Evolutionary conservation across 2,888 invertebrate genomes (phyloP).

Genomic region (Romanomermis culicivorax): DNA sequence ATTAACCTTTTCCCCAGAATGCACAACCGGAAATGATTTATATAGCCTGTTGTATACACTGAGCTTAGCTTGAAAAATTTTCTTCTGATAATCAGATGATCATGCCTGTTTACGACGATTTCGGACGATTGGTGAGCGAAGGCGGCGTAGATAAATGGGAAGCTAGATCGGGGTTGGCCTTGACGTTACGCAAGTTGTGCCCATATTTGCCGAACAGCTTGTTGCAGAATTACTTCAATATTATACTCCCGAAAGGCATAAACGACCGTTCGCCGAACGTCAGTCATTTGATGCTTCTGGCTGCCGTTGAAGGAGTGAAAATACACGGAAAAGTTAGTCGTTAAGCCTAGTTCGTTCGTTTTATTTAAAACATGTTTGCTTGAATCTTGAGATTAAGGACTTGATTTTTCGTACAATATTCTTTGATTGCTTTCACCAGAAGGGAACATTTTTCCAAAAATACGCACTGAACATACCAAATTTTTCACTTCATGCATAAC

Average conservation of each 20-base stretch:
- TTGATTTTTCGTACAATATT: too few species aligned
- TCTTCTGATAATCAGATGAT: slow-evolving; percentile 22
- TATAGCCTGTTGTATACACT: too few species aligned
- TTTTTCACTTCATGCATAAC: too few species aligned
- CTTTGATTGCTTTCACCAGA: too few species aligned
- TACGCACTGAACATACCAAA: too few species aligned
- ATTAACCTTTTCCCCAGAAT: too few species aligned
- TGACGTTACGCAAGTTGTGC: slow-evolving; percentile 46
- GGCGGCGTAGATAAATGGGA: slow-evolving; percentile 53
- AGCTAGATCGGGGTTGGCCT: slow-evolving; percentile 63
- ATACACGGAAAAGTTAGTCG: slow-evolving; percentile 58
- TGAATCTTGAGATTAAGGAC: too few species aligned
- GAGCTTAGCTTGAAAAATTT: too few species aligned
- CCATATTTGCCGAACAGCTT: slow-evolving; percentile 12
- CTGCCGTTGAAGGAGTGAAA: slow-evolving; percentile 74
- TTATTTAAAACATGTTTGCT: too few species aligned
- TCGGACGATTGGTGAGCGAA: slow-evolving; percentile 58
- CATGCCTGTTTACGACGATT: slow-evolving; percentile 48
- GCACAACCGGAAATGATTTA: too few species aligned
- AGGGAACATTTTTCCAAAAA: too few species aligned
- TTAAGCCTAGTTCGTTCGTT: neutral
- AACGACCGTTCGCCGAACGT: slow-evolving; percentile 55
- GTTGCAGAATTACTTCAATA: slow-evolving; percentile 10
- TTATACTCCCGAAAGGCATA: slow-evolving; percentile 51
- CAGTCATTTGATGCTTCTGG: slow-evolving; percentile 69